Evolutionary conservation across 2,888 invertebrate genomes (phyloP).

Genomic region (Lamellibrachia satsuma): DNA sequence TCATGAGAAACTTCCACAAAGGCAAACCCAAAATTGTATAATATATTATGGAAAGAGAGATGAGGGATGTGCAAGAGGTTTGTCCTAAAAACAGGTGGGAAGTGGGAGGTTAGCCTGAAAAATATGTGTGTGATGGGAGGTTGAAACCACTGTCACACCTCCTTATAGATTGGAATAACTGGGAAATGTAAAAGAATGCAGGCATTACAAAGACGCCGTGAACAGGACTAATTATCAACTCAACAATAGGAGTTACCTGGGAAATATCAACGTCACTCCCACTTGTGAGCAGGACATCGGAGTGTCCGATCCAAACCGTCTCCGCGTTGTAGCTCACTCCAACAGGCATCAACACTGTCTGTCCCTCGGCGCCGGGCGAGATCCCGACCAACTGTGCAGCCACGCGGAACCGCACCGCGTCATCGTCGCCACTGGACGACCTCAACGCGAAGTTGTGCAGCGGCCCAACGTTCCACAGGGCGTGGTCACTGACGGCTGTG

Average conservation of each 20-base stretch:
- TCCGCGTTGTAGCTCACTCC: constrained; percentile 33
- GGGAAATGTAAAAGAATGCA: no score
- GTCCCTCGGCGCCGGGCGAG: constrained; percentile 27
- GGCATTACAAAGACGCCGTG: no score
- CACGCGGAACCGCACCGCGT: constrained; percentile 32
- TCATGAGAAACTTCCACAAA: no score
- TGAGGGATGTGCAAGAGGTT: no score
- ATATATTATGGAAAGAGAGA: no score
- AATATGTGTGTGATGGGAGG: no score
- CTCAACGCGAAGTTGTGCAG: background rate
- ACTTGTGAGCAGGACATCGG: constrained; percentile 17
- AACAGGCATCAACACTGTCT: constrained; percentile 28
- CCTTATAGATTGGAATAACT: no score
- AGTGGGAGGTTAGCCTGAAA: no score
- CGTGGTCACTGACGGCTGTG: constrained; percentile 25
- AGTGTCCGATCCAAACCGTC: constrained; percentile 40
- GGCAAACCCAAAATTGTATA: no score
- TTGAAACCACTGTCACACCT: no score
- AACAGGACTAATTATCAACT: no score
- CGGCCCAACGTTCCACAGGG: background rate
- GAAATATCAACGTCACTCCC: background rate
- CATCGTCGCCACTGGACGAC: constrained; percentile 27
- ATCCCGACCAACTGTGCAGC: constrained; percentile 31
- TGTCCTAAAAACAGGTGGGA: no score
- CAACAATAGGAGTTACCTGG: background rate